A percentile compares a stretch with the other conserved stretches of the same genome.
These are phyloP conservation scores for Anoplolepis gracilipes DNA, from an alignment of 1,140 invertebrate species.

Conservation along the genomic window DNA sequence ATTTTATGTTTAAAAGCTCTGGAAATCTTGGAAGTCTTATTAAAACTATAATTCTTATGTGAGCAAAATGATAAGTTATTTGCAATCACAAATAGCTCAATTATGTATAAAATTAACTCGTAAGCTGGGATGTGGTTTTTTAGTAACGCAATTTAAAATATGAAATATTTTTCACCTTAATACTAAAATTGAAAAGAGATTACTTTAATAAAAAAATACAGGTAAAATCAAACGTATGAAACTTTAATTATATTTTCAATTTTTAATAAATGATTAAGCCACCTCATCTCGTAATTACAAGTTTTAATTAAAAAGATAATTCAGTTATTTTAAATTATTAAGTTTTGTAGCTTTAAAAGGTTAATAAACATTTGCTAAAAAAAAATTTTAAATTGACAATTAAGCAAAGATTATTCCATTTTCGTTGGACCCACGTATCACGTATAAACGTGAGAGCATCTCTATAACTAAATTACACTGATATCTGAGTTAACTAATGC, in stretches of 20 bases:
- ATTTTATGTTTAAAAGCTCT: neutral
- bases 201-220: neutral
- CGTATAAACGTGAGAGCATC: conserved; percentile 3
- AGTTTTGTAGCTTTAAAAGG: neutral
- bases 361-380: neutral
- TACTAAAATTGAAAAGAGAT: neutral
- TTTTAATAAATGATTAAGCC: neutral
- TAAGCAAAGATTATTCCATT: neutral
- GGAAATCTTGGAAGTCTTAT: neutral
- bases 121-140: conserved; percentile 4
- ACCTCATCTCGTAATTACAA: neutral
- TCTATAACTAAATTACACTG: conserved; percentile 21
- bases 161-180: conserved; percentile 2
- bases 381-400: neutral
- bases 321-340: neutral
- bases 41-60: neutral
- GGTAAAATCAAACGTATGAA: neutral
- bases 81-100: neutral
- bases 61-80: neutral
- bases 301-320: neutral
- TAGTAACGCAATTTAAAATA: neutral
- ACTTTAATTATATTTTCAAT: conserved; percentile 2
- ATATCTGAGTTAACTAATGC: conserved; percentile 37
- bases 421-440: neutral
- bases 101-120: conserved; percentile 6